A percentile compares a stretch with the other conserved stretches of the same genome.
Conservation (phyloP, 2,797 vertebrate genomes). For the Naso thynnoides region DNA sequence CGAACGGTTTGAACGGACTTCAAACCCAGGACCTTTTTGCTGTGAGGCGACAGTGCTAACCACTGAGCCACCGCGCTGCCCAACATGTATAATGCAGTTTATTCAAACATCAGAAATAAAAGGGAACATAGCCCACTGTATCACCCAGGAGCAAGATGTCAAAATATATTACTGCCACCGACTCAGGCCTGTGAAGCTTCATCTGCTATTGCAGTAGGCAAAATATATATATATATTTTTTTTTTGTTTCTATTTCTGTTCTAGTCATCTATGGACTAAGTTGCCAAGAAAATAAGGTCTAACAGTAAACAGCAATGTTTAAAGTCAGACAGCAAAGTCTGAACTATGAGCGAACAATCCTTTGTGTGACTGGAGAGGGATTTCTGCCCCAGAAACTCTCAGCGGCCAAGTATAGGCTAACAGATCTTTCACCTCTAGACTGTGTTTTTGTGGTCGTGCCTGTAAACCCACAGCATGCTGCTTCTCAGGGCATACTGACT, state of each 20-base stretch:
- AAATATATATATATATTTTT: too few species aligned
- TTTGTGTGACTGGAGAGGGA: too few species aligned
- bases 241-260: neutral
- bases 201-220: neutral
- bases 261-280: neutral
- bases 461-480: neutral
- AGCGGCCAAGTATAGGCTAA: neutral
- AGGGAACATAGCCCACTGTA: neutral
- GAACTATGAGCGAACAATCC: too few species aligned
- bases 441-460: conserved; percentile 1
- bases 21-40: too few species aligned
- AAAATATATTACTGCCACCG: conserved; percentile 2
- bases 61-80: too few species aligned
- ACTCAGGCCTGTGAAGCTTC: neutral
- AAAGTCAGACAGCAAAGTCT: conserved; percentile 5
- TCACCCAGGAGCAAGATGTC: conserved; percentile 1
- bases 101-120: too few species aligned
- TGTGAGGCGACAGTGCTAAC: too few species aligned
- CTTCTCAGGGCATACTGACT: neutral
- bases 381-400: neutral
- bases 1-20: too few species aligned
- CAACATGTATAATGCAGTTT: too few species aligned
- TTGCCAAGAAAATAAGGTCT: neutral
- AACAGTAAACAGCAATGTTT: neutral
- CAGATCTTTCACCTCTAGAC: neutral